Base-by-base conservation (phyloP, 2,797 vertebrate species). In the Falco novaeseelandiae region DNA sequence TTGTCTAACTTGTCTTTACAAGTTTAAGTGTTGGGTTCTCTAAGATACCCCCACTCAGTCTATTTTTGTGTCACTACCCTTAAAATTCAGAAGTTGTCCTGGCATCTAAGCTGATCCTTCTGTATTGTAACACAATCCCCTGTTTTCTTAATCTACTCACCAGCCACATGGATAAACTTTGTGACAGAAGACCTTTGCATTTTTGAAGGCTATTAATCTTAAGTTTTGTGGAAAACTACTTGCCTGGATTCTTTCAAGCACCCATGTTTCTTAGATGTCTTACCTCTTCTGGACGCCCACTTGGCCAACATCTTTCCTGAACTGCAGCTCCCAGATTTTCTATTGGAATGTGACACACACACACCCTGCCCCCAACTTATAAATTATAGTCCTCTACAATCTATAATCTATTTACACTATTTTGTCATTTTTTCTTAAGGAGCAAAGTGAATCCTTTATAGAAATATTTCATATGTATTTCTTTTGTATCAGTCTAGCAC, bases 1-100 rank as follows among this genome's bases (percentile, higher is more conserved):
- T 96, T 94, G 26, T 78, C 90, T 90, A 87, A 71, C 65, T 38
- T 86, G 51, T 74, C 54, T 74, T 83, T 51, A 82, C 90, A 58
- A 69, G 38, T 87, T 86, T 88, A 46, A 36, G 49, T 76, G 73
- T 79, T 58, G 51, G 10, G 13, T 7, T 66, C 46, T 66, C 14
- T 66, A 26, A 87, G 29, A 52, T 30, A 74, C 21, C 16, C 25
- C 17, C 42, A n/a, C 79, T 76, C 57, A 65, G 26, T 36, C 58
- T 83, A 22, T 89, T 88, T 94, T 62, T 90, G 11, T 73, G 46
- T 65, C 18, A 11, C 46, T 66, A 27, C 7, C 14, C 12, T 72
- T 70, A 83, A 76, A 81, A 90, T 65, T 48, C 2, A 5, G 8
- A 93, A 59, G 30, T 62, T 84, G 42, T 82, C 51, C 27, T 54